Evolutionary conservation across 2,113 vertebrate species (phyloP).

Genomic region (Myotis lucifugus): DNA sequence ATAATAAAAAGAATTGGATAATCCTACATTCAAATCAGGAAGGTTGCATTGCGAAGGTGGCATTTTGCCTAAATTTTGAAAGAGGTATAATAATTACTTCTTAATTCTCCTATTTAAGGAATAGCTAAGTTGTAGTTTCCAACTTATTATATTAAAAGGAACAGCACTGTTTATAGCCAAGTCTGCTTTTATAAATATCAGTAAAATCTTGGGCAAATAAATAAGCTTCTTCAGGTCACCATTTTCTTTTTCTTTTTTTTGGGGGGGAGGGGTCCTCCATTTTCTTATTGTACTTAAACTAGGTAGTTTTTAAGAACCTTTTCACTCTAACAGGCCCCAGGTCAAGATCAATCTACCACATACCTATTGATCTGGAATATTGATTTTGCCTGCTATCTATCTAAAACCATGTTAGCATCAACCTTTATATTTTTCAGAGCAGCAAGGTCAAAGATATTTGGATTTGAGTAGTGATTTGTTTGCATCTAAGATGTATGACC

Average conservation of each 20-base stretch:
- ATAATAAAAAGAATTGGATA: background rate
- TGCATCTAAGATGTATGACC: background rate
- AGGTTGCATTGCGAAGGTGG: background rate
- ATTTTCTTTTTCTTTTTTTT: background rate
- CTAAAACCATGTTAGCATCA: background rate
- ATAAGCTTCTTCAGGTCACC: background rate
- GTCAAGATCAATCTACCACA: background rate
- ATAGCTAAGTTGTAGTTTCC: background rate
- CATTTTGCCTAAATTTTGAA: background rate
- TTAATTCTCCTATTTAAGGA: background rate
- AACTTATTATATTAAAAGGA: background rate
- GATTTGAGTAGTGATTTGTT: background rate
- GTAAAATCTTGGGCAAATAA: constrained; percentile 22
- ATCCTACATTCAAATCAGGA: background rate
- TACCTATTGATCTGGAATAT: background rate
- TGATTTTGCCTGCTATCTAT: background rate
- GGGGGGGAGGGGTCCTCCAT: background rate
- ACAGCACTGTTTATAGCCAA: background rate
- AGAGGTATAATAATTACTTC: background rate
- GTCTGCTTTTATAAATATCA: background rate
- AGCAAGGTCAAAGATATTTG: background rate
- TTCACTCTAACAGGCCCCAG: background rate
- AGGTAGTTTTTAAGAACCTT: background rate
- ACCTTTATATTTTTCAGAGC: background rate
- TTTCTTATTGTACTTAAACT: background rate